Evolutionary conservation across 2,888 invertebrate genomes (phyloP).

Genomic region (Meandrusa payeni): DNA sequence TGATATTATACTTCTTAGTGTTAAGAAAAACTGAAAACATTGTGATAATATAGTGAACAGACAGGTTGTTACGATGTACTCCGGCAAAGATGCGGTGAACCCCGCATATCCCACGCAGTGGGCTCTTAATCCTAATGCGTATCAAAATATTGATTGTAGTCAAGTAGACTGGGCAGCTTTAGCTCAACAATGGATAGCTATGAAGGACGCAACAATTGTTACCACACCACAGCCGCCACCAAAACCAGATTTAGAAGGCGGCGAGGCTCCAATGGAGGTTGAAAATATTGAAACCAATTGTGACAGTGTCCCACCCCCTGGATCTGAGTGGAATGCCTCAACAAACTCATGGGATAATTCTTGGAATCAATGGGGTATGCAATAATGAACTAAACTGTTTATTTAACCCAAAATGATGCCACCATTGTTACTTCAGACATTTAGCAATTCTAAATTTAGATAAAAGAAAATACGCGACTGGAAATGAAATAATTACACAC

Average conservation of each 20-base stretch:
- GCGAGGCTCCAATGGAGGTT: slow-evolving; percentile 94
- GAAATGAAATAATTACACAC: too few species aligned
- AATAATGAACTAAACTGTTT: not conserved
- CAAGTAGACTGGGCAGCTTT: slow-evolving; percentile 98
- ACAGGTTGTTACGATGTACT: slow-evolving; percentile 67
- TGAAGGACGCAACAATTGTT: slow-evolving; percentile 87
- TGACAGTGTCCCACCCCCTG: slow-evolving; percentile 50
- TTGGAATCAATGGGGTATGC: slow-evolving; percentile 75
- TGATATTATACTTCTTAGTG: slow-evolving; percentile 25
- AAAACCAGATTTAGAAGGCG: slow-evolving; percentile 82
- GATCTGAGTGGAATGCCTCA: slow-evolving; percentile 58
- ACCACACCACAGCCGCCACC: slow-evolving; percentile 83
- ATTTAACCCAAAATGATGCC: not conserved
- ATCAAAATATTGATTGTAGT: slow-evolving; percentile 90
- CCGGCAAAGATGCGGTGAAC: slow-evolving; percentile 82
- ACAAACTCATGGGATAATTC: slow-evolving; percentile 63
- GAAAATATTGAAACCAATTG: slow-evolving; percentile 84
- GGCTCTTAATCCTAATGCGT: slow-evolving; percentile 90
- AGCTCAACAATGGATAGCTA: slow-evolving; percentile 98
- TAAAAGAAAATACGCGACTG: not conserved
- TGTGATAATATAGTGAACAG: slow-evolving; percentile 24
- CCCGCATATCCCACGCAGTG: slow-evolving; percentile 86
- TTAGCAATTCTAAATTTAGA: slow-evolving; percentile 6
- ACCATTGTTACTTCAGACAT: not conserved
- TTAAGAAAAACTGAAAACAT: slow-evolving; percentile 22